Base-by-base conservation (phyloP, 2,888 invertebrate genomes). In the Zygaena filipendulae region DNA sequence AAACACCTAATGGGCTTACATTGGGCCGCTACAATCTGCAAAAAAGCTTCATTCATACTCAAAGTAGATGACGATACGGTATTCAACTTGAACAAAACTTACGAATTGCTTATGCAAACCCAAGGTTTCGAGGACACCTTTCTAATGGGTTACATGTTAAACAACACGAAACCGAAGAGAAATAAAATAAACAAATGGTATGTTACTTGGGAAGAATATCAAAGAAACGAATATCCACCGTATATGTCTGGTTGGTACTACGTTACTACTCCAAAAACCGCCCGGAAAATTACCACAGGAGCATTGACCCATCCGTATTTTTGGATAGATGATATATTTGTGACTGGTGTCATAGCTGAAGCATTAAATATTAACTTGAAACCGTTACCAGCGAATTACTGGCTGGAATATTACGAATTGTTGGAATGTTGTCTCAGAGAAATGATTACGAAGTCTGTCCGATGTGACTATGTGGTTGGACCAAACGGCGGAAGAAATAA, bases 301-400 rank as follows among this genome's bases (percentile, higher is more conserved):
- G 82, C 86, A 1, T 53, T 68, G 14, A 54, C 64, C 18, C 69
- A 84, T n/a, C 71, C 82, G 10, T 90, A 87, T 46, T 95, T 96
- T 67, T 96, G 95, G 95, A 93, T 96, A 34, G 95, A 96, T 52
- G 95, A 96, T 56, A 87, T 91, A 23, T 90, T 87, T 56, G 68
- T 95, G 0, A 95, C 95, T 1, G 95, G 95, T 2, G 75, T 92
- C 25, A 63, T 95, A 14, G 81, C 87, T 4, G 68, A 84, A 28
- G 67, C 80, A 13, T 57, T 85, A 12, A 69, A 72, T 20, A 75
- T 89, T n/a, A 62, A 79, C 20, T 60, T 87, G 21, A 67, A 63
- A 30, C 83, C 86, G 27, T 59, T 90, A 8, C 68, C 70, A 13
- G 77, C 82, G 24, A 49, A 81, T 9, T 83, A 83, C 52, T 92